Conservation (phyloP, 2,888 invertebrate species). For the Chirona hameri region DNA sequence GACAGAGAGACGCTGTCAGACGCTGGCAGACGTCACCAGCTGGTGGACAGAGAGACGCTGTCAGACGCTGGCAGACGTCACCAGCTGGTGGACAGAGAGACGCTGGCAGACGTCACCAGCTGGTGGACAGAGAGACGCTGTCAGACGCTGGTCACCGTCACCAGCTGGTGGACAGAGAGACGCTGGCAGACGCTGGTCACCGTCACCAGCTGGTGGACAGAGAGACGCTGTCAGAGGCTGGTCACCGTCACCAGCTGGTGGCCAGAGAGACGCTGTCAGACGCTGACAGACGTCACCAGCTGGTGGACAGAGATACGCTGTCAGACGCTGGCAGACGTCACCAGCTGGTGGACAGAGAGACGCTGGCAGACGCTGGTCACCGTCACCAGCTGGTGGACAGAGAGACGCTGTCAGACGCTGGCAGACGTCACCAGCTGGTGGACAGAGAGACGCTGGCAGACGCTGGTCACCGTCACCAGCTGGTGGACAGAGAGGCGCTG, state of each 20-base stretch:
- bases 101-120: not conserved
- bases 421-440: not conserved
- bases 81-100: not conserved
- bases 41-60: too few species aligned
- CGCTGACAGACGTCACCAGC: too few species aligned
- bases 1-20: not conserved
- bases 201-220: too few species aligned
- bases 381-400: too few species aligned
- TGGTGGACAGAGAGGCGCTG: too few species aligned
- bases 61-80: not conserved
- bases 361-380: not conserved
- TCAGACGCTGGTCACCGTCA: not conserved
- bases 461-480: too few species aligned
- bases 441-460: not conserved
- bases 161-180: not conserved
- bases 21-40: too few species aligned
- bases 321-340: not conserved
- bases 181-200: not conserved
- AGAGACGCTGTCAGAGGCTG: too few species aligned
- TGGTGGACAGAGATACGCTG: too few species aligned
- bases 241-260: not conserved
- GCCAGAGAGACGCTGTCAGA: not conserved
- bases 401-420: too few species aligned
- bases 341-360: not conserved
- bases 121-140: too few species aligned